Percentiles rank a stretch among this genome's conserved stretches.
Conservation (phyloP, 2,888 invertebrate species). For the Sphecodes monilicornis region DNA sequence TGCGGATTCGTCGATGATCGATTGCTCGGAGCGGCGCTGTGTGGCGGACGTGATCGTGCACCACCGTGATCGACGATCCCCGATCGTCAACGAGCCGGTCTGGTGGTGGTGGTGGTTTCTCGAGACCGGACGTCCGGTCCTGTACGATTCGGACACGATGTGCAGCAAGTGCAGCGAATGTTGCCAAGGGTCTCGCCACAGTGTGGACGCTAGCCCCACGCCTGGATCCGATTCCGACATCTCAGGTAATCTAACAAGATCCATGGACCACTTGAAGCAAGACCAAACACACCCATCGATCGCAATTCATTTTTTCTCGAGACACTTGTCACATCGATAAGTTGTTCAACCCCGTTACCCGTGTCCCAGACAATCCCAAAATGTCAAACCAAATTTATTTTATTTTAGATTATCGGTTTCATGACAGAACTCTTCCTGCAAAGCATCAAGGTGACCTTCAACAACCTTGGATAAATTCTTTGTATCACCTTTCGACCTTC, state of each 20-base stretch:
- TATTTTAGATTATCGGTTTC: too few relatives aligned
- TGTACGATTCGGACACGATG: conserved; percentile 75
- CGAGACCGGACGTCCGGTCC: background rate
- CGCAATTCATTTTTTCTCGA: background rate
- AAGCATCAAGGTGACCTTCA: background rate
- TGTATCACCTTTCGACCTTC: background rate
- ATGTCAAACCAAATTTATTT: too few relatives aligned
- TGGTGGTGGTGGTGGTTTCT: conserved; percentile 2
- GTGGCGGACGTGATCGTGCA: conserved; percentile 1
- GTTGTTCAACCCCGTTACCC: background rate
- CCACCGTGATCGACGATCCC: conserved; percentile 13
- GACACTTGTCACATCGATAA: too few relatives aligned
- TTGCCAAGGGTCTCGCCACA: conserved; percentile 83
- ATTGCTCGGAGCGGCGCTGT: conserved; percentile 8
- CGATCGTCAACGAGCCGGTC: conserved; percentile 18
- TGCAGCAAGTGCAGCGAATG: conserved; percentile 85
- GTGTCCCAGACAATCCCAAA: background rate
- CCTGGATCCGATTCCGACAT: conserved; percentile 81
- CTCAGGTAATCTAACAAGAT: conserved; percentile 78
- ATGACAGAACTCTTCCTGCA: background rate
- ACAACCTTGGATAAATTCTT: background rate
- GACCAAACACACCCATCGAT: background rate
- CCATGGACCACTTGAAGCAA: background rate
- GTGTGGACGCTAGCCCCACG: conserved; percentile 80
- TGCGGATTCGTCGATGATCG: conserved; percentile 22